Evolutionary conservation across 1,140 invertebrate species (phyloP).

Genomic region (Micrasema longulum): DNA sequence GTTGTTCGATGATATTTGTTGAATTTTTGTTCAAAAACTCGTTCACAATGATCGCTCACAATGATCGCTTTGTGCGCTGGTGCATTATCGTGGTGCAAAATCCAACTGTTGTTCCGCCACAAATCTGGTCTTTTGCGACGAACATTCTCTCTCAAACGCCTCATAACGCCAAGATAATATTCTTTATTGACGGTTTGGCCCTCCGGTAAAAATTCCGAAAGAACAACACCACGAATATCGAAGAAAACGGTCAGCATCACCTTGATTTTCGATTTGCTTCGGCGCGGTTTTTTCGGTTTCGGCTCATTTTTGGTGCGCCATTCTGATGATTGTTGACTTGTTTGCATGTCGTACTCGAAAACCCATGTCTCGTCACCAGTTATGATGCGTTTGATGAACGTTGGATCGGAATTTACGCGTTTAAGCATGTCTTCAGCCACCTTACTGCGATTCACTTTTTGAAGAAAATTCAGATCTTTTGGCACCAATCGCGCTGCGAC

Average conservation of each 20-base stretch:
- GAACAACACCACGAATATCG: no score
- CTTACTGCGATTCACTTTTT: neutral
- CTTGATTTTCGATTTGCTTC: no score
- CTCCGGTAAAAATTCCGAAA: no score
- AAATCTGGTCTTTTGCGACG: neutral
- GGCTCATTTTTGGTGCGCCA: no score
- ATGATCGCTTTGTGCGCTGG: neutral
- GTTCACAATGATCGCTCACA: neutral
- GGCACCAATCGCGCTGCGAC: neutral
- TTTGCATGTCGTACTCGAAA: no score
- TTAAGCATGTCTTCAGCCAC: slow-evolving; percentile 5
- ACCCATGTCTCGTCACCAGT: no score
- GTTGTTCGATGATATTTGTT: slow-evolving; percentile 9
- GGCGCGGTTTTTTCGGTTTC: no score
- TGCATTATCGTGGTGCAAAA: neutral
- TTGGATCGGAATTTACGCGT: neutral
- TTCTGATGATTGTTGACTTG: no score
- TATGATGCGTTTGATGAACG: neutral
- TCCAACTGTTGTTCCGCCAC: neutral
- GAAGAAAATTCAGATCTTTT: neutral
- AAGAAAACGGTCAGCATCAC: no score
- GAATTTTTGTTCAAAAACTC: slow-evolving; percentile 4
- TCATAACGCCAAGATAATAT: neutral
- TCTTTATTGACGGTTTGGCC: neutral
- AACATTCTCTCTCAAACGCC: neutral